A percentile compares a stretch with the other conserved stretches of the same genome.
phyloP scores from a whole-genome alignment of 2,888 invertebrate genomes.

The Bedellia somnulentella region DNA sequence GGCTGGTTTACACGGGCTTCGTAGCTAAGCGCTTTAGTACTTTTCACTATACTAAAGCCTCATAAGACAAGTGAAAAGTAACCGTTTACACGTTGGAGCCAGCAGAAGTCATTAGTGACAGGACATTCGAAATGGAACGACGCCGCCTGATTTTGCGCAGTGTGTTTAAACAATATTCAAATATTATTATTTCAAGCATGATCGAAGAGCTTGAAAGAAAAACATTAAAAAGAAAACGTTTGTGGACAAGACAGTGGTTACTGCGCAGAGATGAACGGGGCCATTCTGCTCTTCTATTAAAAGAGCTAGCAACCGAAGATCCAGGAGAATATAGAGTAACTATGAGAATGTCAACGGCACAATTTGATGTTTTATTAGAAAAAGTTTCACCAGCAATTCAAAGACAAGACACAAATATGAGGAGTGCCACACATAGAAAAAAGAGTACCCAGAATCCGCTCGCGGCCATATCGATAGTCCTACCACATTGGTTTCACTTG shows the following conservation, averaged over 20 bases:
- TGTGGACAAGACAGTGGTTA: slow-evolving; percentile 10
- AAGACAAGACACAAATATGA: slow-evolving; percentile 1
- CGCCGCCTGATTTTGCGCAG: slow-evolving; percentile 8
- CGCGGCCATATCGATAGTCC: too few species aligned
- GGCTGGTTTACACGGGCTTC: too few species aligned
- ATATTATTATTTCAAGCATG: slow-evolving; percentile 7
- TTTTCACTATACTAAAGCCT: too few species aligned
- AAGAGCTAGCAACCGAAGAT: slow-evolving; percentile 7
- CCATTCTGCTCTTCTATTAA: slow-evolving; percentile 6
- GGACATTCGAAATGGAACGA: slow-evolving; percentile 3
- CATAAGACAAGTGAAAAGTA: slow-evolving; percentile 9
- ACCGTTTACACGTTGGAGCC: slow-evolving; percentile 8
- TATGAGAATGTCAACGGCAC: slow-evolving; percentile 5
- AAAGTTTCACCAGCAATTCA: slow-evolving; percentile 2
- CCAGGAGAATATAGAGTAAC: too few species aligned
- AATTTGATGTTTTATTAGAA: slow-evolving; percentile 1
- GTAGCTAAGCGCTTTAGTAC: too few species aligned
- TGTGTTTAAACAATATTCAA: slow-evolving; percentile 7
- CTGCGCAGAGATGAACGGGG: slow-evolving; percentile 8
- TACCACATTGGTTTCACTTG: too few species aligned
- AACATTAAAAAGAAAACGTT: slow-evolving; percentile 9
- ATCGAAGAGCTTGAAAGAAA: slow-evolving; percentile 5
- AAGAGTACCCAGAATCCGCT: too few species aligned
- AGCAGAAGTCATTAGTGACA: slow-evolving; percentile 6
- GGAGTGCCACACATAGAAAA: too few species aligned